These are phyloP conservation scores for Notiomystis cincta DNA, from an alignment of 2,113 vertebrate species.

Conservation along the genomic window DNA sequence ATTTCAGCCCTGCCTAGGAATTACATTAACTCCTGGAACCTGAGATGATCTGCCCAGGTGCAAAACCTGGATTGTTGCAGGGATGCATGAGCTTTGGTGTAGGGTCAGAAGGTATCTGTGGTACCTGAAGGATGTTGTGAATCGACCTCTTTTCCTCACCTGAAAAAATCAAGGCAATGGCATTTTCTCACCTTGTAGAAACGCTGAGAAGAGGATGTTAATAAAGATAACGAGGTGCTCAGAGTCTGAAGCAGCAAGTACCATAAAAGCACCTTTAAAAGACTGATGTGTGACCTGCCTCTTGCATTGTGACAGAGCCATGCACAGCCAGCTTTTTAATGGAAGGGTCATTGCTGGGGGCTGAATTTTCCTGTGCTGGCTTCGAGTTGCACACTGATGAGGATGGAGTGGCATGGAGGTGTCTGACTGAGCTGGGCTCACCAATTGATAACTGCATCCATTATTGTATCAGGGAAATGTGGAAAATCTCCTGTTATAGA, in stretches of 20 bases:
- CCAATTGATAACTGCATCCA: rapidly evolving
- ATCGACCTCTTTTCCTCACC: not conserved
- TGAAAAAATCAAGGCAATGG: not conserved
- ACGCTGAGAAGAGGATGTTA: not conserved
- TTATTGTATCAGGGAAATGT: not conserved
- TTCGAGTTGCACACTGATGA: not conserved
- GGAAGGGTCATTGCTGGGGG: not conserved
- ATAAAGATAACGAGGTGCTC: not conserved
- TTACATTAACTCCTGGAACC: not conserved
- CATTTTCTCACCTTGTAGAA: not conserved
- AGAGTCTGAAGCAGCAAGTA: not conserved
- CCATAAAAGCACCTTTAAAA: not conserved
- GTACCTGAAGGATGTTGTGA: not conserved
- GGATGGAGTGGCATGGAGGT: not conserved
- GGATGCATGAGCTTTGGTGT: not conserved
- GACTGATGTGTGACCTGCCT: not conserved
- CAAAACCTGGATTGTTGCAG: not conserved
- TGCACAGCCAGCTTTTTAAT: not conserved
- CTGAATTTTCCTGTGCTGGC: not conserved
- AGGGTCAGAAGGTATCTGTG: not conserved
- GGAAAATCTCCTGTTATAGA: not conserved
- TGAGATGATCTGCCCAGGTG: not conserved
- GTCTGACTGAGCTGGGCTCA: not conserved
- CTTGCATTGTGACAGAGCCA: not conserved
- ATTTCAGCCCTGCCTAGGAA: not conserved